A percentile compares a stretch with the other conserved stretches of the same genome.
These are phyloP conservation scores for Malurus alboscapulatus DNA, from an alignment of 2,113 vertebrate genomes.

Conservation along the genomic window DNA sequence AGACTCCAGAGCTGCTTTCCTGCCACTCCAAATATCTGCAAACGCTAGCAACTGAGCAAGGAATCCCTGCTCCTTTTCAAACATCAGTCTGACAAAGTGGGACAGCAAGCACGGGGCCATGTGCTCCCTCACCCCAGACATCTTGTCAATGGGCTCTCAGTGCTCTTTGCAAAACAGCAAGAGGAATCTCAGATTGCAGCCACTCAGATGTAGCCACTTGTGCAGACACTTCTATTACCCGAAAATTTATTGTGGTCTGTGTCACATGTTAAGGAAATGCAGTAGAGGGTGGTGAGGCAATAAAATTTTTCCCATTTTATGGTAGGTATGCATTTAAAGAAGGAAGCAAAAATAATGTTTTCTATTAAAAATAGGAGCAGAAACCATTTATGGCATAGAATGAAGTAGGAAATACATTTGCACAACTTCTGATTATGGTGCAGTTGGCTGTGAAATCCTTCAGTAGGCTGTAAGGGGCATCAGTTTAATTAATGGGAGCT, in stretches of 20 bases:
- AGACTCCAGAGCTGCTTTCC: neutral
- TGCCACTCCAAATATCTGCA: neutral
- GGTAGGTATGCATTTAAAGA: slow-evolving; percentile 34
- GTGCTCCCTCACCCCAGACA: neutral
- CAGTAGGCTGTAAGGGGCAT: slow-evolving; percentile 17
- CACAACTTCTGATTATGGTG: slow-evolving; percentile 32
- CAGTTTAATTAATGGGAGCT: slow-evolving; percentile 26
- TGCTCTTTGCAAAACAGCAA: slow-evolving; percentile 30
- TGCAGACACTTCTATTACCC: slow-evolving; percentile 29
- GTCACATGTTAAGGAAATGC: slow-evolving; percentile 42
- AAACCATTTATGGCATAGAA: slow-evolving; percentile 58
- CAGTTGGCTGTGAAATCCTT: slow-evolving; percentile 40
- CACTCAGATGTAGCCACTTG: slow-evolving; percentile 18
- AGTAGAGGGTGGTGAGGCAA: slow-evolving; percentile 4
- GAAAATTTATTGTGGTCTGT: slow-evolving; percentile 43
- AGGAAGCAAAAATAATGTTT: slow-evolving; percentile 57
- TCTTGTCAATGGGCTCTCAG: neutral
- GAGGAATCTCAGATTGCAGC: slow-evolving; percentile 38
- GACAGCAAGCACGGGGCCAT: neutral
- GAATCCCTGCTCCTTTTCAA: slow-evolving; percentile 46
- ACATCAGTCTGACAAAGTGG: slow-evolving; percentile 13
- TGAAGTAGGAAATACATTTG: slow-evolving; percentile 68
- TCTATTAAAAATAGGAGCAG: slow-evolving; percentile 56
- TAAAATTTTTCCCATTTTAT: slow-evolving; percentile 45
- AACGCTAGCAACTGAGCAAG: neutral